Conservation (phyloP, 2,113 vertebrate species). For the Scomber colias region DNA sequence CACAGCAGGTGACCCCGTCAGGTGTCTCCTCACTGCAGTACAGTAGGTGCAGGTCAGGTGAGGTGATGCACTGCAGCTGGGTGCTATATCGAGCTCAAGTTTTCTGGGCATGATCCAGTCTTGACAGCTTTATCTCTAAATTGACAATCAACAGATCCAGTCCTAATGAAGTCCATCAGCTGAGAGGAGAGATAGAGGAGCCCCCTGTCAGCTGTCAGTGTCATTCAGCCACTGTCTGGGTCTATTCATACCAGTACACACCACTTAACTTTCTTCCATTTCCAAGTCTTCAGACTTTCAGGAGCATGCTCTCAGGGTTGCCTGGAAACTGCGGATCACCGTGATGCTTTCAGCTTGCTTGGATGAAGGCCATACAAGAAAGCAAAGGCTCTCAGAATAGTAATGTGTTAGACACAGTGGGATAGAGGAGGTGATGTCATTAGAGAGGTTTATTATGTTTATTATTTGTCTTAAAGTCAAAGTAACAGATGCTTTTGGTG, state of each 20-base stretch:
- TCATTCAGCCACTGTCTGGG: constrained; percentile 24
- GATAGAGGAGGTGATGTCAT: not conserved
- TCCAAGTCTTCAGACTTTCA: constrained; percentile 16
- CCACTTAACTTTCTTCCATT: constrained; percentile 39
- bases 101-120: constrained; percentile 8
- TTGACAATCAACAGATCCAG: constrained; percentile 25
- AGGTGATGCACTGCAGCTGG: constrained; percentile 26
- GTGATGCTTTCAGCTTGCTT: constrained; percentile 43
- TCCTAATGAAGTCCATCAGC: not conserved
- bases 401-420: not conserved
- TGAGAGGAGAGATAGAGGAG: not conserved
- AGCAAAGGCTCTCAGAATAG: constrained; percentile 26
- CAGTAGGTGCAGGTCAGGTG: constrained; percentile 28
- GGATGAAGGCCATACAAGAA: constrained; percentile 28
- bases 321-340: constrained; percentile 58
- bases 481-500: not conserved
- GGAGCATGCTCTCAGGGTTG: constrained; percentile 63
- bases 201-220: constrained; percentile 29
- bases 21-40: constrained; percentile 29
- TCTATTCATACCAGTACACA: constrained; percentile 36
- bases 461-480: not conserved
- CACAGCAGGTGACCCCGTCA: constrained; percentile 28
- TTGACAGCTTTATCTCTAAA: constrained; percentile 14
- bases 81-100: not conserved
- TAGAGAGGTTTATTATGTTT: not conserved